Evolutionary conservation across 2,888 invertebrate genomes (phyloP).

Genomic region (Schrankia costaestrigalis): DNA sequence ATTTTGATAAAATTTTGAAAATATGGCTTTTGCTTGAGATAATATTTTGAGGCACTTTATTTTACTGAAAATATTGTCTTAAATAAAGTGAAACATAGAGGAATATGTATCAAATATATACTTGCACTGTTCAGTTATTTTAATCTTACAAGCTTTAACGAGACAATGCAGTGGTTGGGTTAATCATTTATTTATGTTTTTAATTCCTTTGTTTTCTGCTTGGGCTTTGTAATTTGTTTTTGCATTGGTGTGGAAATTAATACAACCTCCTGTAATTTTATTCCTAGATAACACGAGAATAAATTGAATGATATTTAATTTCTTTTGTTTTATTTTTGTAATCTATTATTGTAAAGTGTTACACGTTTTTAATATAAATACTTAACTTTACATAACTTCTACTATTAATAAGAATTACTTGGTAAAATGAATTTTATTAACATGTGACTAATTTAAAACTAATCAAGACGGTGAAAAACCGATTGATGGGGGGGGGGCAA

Average conservation of each 20-base stretch:
- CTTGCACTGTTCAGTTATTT: constrained; percentile 28
- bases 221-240: not conserved
- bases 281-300: too few species aligned
- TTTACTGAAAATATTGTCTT: constrained; percentile 8
- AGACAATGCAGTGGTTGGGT: constrained; percentile 10
- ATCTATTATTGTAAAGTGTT: too few species aligned
- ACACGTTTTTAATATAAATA: too few species aligned
- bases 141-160: constrained; percentile 25
- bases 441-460: too few species aligned
- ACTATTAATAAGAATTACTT: too few species aligned
- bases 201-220: constrained; percentile 1
- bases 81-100: constrained; percentile 10
- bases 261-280: too few species aligned
- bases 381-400: too few species aligned
- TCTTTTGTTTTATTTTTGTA: too few species aligned
- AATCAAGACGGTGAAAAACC: too few species aligned
- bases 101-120: constrained; percentile 16
- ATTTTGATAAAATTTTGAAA: constrained; percentile 1
- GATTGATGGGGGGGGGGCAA: too few species aligned
- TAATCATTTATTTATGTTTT: constrained; percentile 12
- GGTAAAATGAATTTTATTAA: too few species aligned
- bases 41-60: constrained; percentile 14
- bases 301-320: too few species aligned
- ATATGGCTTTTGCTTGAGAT: constrained; percentile 5
- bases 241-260: not conserved